Base-by-base conservation (phyloP, 2,113 vertebrate genomes). In the Rhagologus leucostigma region DNA sequence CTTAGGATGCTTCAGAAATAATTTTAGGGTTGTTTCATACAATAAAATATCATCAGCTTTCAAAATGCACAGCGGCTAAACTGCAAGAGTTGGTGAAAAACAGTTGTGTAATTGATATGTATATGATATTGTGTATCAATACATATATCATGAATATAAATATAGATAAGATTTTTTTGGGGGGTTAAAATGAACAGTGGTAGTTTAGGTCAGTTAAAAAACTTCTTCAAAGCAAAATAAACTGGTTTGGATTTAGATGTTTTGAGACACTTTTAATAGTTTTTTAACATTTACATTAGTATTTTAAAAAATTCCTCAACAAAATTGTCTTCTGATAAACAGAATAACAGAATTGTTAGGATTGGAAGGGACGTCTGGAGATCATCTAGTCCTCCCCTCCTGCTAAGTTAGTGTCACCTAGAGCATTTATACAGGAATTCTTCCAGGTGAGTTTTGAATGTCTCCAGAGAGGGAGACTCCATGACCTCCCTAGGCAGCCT, bases 51-150 rank as follows among this genome's bases (percentile, higher is more conserved):
- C 35, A 65, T 33, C 52, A 74, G 3, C 7, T 90, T 94, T 89
- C 63, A 84, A 60, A 33, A 49, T 44, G 3, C 26, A 22, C 8
- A 55, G 29, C 12, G 10, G 30, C 1, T 78, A 65, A 83, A 42
- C 11, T 35, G 15, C 1, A 1, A 69, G 13, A 35, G 5, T 41
- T 64, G 6, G 17, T 49, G 7, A 33, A 39, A 67, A 69, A 52
- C 5, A 44, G 3, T 7, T 44, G 10, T 33, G 37, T 42, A 73
- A 49, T 29, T 52, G 17, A 62, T 67, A 64, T 0, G 0, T 1
- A 1, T 30, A 16, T 32, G 9, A 35, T 49, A 59, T 15, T 75
- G 9, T 46, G 11, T 30, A 57, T 49, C 13, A 23, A 75, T 47
- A 44, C 1, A 52, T 24, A n/a, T 7, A 56, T 9, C 8, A 67